Conservation (phyloP, 2,113 vertebrate species). For the Siniperca knerii region DNA sequence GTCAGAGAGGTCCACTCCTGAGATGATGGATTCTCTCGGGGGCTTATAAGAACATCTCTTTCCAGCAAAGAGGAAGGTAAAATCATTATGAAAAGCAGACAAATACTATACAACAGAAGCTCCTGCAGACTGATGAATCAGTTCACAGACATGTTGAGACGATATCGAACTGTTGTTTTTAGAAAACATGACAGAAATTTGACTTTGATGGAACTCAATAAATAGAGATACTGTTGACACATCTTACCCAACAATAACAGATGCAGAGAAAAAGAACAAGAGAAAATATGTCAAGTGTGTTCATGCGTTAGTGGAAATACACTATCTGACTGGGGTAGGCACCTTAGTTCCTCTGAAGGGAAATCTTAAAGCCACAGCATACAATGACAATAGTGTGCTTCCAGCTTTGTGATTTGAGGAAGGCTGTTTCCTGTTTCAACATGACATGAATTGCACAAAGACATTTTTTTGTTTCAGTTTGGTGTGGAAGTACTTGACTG, state of each 20-base stretch:
- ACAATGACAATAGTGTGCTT: neutral
- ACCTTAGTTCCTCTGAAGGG: too few species aligned
- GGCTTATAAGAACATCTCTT: neutral
- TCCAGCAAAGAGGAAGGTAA: neutral
- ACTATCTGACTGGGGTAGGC: too few species aligned
- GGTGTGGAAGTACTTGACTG: too few species aligned
- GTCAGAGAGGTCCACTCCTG: neutral
- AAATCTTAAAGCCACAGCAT: neutral
- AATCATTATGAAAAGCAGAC: slow-evolving; percentile 17
- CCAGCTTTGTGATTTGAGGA: neutral
- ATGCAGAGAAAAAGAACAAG: too few species aligned
- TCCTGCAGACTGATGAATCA: neutral
- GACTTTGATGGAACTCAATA: neutral
- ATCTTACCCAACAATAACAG: too few species aligned
- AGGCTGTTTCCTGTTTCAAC: too few species aligned
- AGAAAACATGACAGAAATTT: slow-evolving; percentile 8
- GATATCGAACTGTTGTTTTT: neutral
- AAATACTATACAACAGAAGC: neutral
- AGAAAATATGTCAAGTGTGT: too few species aligned
- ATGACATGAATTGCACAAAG: too few species aligned
- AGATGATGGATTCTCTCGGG: neutral
- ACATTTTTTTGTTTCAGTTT: too few species aligned
- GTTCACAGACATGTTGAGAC: neutral
- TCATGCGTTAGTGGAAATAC: too few species aligned
- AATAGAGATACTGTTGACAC: too few species aligned